Percentiles rank a stretch among this genome's conserved stretches.
Evolutionary conservation across 2,888 invertebrate species (phyloP).

Genomic region (Cheilosia impressa): DNA sequence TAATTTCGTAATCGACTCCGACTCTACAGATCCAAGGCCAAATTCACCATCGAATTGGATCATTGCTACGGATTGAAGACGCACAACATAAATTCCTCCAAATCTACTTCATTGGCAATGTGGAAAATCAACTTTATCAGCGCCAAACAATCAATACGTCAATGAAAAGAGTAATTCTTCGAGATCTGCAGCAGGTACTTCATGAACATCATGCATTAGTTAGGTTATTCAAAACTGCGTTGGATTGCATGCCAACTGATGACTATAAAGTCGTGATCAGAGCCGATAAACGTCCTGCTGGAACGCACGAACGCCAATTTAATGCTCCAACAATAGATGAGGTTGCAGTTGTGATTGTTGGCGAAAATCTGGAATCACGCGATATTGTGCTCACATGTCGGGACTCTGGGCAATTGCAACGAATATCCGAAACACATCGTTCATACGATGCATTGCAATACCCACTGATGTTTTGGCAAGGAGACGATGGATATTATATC

Average conservation of each 20-base stretch:
- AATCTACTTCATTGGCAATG: no score
- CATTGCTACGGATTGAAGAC: no score
- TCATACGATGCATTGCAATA: conserved; percentile 7
- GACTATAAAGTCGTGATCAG: conserved; percentile 79
- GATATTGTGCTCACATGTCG: not conserved
- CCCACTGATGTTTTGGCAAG: not conserved
- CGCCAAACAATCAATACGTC: conserved; percentile 42
- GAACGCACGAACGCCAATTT: not conserved
- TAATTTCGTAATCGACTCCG: no score
- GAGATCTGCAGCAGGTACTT: conserved; percentile 76
- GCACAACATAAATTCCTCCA: no score
- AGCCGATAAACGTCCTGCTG: conserved; percentile 77
- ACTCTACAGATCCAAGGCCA: no score
- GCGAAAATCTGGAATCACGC: conserved; percentile 1
- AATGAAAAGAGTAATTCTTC: conserved; percentile 77
- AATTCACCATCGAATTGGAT: no score
- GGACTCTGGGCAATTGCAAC: not conserved
- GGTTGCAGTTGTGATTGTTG: no score
- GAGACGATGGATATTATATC: conserved; percentile 20
- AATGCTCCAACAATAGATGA: no score
- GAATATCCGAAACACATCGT: conserved; percentile 10
- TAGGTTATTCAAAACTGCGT: conserved; percentile 75
- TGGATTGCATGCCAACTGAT: conserved; percentile 77
- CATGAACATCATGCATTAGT: conserved; percentile 77
- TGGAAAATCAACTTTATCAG: no score